Conservation (phyloP, 2,888 invertebrate genomes). For the Spialia ferax region DNA sequence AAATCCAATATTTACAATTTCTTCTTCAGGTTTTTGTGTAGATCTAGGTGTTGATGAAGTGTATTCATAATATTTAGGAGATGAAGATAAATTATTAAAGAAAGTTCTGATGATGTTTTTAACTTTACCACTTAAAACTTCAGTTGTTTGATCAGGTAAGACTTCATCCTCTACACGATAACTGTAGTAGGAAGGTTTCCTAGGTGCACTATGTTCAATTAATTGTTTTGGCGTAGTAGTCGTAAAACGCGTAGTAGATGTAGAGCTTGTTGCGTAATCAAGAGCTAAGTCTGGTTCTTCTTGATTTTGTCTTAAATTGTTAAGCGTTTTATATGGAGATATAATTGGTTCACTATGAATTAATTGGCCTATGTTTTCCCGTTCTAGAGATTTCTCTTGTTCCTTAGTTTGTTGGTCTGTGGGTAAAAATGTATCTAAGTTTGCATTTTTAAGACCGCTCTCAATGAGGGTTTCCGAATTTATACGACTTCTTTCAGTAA, state of each 20-base stretch:
- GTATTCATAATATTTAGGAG: constrained; percentile 57
- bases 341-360: constrained; percentile 73
- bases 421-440: constrained; percentile 36
- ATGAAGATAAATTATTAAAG: constrained; percentile 64
- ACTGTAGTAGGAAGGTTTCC: constrained; percentile 71
- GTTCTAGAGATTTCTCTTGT: constrained; percentile 46
- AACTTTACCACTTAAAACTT: constrained; percentile 72
- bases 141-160: constrained; percentile 73
- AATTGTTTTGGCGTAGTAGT: constrained; percentile 52
- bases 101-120: constrained; percentile 76
- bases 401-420: constrained; percentile 46
- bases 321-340: constrained; percentile 75
- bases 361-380: constrained; percentile 48
- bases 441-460: constrained; percentile 55
- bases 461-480: constrained; percentile 61
- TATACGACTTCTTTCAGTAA: constrained; percentile 63
- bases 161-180: constrained; percentile 72
- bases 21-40: constrained; percentile 61
- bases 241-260: constrained; percentile 53
- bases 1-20: constrained; percentile 73
- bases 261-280: constrained; percentile 57
- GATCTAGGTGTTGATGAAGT: constrained; percentile 51
- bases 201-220: constrained; percentile 47
- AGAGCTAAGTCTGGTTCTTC: constrained; percentile 52
- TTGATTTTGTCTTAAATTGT: constrained; percentile 49